phyloP scores from a whole-genome alignment of 2,888 invertebrate species.

The Trichogramma evanescens region DNA sequence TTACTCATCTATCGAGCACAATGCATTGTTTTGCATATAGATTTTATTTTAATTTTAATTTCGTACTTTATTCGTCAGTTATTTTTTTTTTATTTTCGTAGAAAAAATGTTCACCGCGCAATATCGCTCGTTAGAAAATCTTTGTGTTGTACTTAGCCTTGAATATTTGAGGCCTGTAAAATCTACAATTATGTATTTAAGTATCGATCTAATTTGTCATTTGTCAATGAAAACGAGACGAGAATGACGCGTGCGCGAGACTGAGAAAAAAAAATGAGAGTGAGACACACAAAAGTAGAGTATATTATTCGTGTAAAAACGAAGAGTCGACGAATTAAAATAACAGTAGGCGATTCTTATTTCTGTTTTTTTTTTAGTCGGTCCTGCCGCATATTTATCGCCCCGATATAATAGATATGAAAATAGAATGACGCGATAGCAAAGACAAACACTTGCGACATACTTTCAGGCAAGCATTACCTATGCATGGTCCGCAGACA shows the following conservation, averaged over 20 bases:
- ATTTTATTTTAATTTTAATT: background rate
- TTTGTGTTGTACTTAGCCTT: conserved; percentile 1
- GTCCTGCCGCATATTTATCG: no score
- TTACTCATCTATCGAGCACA: no score
- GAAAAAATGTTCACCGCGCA: conserved; percentile 16
- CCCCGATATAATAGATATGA: no score
- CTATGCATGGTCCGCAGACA: no score
- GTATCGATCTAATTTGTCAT: background rate
- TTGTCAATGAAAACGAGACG: background rate
- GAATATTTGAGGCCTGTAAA: conserved; percentile 1
- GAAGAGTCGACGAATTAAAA: background rate
- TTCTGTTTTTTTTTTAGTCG: no score
- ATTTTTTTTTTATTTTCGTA: conserved; percentile 5
- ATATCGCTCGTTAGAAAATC: conserved; percentile 7
- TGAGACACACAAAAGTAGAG: background rate
- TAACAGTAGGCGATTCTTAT: background rate
- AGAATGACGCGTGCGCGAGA: no score
- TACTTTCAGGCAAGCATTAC: no score
- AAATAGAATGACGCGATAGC: no score
- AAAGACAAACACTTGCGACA: no score
- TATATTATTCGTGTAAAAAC: background rate
- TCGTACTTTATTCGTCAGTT: conserved; percentile 3
- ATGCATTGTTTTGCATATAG: no score
- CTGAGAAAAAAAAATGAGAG: background rate
- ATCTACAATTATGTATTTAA: conserved; percentile 1